Evolutionary conservation across 2,113 vertebrate species (phyloP), one percentile per base, ranked within the genome.

Genomic region (Origma solitaria): DNA sequence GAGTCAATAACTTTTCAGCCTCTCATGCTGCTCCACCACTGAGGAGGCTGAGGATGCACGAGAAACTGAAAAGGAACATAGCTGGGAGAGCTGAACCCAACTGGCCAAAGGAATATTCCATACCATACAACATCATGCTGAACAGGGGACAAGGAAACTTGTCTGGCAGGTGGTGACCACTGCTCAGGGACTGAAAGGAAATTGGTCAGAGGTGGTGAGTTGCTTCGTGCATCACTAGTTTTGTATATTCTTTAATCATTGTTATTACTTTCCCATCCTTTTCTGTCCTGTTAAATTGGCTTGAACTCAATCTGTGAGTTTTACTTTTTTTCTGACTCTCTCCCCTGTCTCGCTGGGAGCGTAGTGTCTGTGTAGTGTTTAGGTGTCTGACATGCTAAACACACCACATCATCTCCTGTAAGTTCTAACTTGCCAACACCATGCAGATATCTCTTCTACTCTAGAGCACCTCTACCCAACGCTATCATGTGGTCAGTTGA

Each of bases 281-380:
- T 81, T n/a, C 9, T 56, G 15, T 61, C 3, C 1, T 33, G 8
- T n/a, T 61, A n/a, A 49, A 42, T 47, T 54, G 1, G 4, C 19
- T 56, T 28, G 49, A 44, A 50, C 54, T 38, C 27, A 56, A 9
- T 17, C 16, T 20, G n/a, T 5, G 16, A 31, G 24, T 47, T 66
- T 53, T 85, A 40, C 17, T 14, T 15, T 31, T 82, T 51, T 65
- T 45, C 16, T 15, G 3, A 11, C 7, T 47, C 35, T 33, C 25
- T 42, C 13, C 15, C 9, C 25, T 24, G 10, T 50, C 28, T 54
- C 0, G 0, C 33, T 50, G 20, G 28, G 54, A 62, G 13, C 6
- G 23, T 44, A 56, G 49, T 1, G 0, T 40, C 19, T 44, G 19
- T 2, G 3, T 9, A 20, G 27, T 7, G 11, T 25, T 68, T 20